Evolutionary conservation across 2,113 vertebrate species (phyloP).

Genomic region (Narcine bancroftii): DNA sequence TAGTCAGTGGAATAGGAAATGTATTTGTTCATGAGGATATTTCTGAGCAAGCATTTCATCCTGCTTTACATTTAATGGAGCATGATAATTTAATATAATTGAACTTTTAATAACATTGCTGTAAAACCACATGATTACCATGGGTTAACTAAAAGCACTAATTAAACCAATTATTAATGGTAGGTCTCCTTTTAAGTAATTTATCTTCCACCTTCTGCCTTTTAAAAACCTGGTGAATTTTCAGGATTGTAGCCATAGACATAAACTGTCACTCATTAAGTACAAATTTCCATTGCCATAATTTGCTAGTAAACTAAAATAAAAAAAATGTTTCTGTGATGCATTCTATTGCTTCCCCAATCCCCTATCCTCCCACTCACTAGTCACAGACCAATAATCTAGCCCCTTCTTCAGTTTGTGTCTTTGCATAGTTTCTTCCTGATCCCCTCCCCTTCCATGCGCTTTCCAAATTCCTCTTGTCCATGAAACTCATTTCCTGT

Average conservation of each 20-base stretch:
- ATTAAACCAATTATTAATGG: slow-evolving; percentile 16
- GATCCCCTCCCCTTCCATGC: too few relatives aligned
- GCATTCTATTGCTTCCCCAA: too few relatives aligned
- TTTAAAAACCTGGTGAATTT: background rate
- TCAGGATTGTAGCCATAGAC: background rate
- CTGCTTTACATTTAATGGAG: background rate
- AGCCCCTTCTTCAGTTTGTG: too few relatives aligned
- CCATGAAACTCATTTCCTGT: too few relatives aligned
- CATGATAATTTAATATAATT: slow-evolving; percentile 29
- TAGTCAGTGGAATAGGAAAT: background rate
- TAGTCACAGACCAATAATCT: too few relatives aligned
- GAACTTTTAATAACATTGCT: background rate
- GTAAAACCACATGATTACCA: background rate
- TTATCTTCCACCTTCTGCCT: background rate
- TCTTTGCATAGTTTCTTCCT: too few relatives aligned
- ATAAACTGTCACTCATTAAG: background rate
- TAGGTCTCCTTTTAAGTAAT: slow-evolving; percentile 3
- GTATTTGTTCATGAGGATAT: background rate
- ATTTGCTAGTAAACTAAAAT: background rate
- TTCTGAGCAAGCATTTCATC: background rate
- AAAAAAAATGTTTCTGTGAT: background rate
- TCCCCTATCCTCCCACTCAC: too few relatives aligned
- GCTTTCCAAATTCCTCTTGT: too few relatives aligned
- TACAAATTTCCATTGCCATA: background rate
- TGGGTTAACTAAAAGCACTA: slow-evolving; percentile 23